Percentiles rank a stretch among this genome's conserved stretches.
Conservation (phyloP, 2,797 vertebrate genomes). For the Epinephelus coioides region DNA sequence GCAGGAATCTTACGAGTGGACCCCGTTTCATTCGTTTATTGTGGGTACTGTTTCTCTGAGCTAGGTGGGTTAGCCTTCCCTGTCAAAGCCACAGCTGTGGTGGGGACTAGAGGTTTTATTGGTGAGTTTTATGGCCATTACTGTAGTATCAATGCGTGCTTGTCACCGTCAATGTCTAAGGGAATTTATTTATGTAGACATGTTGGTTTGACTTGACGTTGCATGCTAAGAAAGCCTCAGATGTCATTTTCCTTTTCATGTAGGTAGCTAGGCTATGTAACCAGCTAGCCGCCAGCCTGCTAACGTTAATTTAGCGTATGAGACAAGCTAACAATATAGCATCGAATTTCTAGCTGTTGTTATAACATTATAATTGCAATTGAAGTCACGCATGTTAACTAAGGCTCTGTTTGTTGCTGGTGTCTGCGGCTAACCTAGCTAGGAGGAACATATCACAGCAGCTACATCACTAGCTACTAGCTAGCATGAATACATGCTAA, state of each 20-base stretch:
- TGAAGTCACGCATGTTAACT: not conserved
- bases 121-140: conserved; percentile 75
- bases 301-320: not conserved
- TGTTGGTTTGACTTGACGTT: conserved; percentile 46
- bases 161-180: conserved; percentile 17
- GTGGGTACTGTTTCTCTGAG: conserved; percentile 62
- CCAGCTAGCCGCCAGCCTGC: conserved; percentile 19
- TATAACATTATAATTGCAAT: not conserved
- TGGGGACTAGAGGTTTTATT: conserved; percentile 59
- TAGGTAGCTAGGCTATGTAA: conserved; percentile 50
- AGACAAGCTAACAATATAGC: not conserved
- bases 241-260: conserved; percentile 50
- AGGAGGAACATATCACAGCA: not conserved
- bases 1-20: conserved; percentile 76
- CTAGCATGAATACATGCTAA: conserved; percentile 25
- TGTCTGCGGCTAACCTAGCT: not conserved
- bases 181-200: conserved; percentile 14
- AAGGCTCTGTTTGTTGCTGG: not conserved
- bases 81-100: conserved; percentile 63
- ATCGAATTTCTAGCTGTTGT: not conserved
- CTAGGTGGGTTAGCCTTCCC: conserved; percentile 63
- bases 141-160: conserved; percentile 27
- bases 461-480: conserved; percentile 8
- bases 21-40: conserved; percentile 77
- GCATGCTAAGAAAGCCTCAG: conserved; percentile 57